These are phyloP conservation scores for Chalcosyrphus nemorum DNA, from an alignment of 2,888 invertebrate genomes.

Conservation along the genomic window DNA sequence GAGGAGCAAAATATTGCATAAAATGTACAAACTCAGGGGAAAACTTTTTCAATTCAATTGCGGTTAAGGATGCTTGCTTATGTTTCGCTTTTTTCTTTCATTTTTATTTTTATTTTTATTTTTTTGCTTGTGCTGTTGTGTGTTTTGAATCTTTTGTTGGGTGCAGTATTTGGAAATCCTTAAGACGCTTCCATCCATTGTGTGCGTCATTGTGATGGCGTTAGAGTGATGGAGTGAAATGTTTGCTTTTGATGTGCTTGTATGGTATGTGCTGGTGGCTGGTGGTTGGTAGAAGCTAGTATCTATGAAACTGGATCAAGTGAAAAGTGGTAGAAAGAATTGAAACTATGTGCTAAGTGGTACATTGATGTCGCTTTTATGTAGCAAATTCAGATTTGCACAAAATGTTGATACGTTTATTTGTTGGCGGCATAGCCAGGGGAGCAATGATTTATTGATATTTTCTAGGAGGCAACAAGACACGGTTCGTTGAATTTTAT, in stretches of 20 bases:
- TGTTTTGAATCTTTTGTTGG: constrained; percentile 56
- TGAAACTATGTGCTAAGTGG: constrained; percentile 53
- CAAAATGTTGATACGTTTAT: constrained; percentile 8
- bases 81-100: constrained; percentile 40
- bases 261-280: background rate
- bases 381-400: background rate
- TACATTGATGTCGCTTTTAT: constrained; percentile 37
- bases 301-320: constrained; percentile 64
- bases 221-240: constrained; percentile 63
- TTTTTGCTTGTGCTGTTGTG: background rate
- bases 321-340: constrained; percentile 54
- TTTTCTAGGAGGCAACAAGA: background rate
- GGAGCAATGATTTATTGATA: background rate
- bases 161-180: constrained; percentile 70
- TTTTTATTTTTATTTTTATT: constrained; percentile 45
- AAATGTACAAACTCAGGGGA: constrained; percentile 42
- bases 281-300: background rate
- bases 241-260: constrained; percentile 62
- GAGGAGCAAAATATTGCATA: constrained; percentile 50
- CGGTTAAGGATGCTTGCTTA: constrained; percentile 70
- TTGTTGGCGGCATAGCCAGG: background rate
- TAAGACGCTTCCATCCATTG: constrained; percentile 62
- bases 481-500: background rate
- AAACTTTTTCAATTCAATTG: constrained; percentile 61
- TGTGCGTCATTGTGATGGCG: constrained; percentile 59